Evolutionary conservation across 1,140 invertebrate genomes (phyloP).

Genomic region (Halyomorpha halys): DNA sequence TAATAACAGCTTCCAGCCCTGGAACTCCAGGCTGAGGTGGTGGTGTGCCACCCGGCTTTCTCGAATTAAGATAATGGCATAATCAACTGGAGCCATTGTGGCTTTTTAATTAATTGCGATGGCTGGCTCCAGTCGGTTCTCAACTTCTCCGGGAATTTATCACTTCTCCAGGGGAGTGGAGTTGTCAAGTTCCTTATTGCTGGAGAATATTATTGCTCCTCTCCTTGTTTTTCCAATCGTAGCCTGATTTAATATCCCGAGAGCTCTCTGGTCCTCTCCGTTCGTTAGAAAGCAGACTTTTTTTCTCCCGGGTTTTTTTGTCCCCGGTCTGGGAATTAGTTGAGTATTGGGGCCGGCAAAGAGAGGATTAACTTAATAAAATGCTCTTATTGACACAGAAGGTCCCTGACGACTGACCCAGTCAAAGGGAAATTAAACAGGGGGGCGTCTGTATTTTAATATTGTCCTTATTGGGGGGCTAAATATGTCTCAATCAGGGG

Average conservation of each 20-base stretch:
- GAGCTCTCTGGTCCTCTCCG: not conserved
- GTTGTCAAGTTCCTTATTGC: not conserved
- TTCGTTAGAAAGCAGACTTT: constrained; percentile 10
- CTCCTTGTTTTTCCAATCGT: not conserved
- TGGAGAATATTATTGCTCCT: too few species aligned
- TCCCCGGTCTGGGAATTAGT: not conserved
- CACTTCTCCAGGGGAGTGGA: not conserved
- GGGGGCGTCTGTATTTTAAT: not conserved
- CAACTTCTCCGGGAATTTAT: not conserved
- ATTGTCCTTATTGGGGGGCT: too few species aligned
- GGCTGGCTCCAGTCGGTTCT: not conserved
- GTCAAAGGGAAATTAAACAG: constrained; percentile 15
- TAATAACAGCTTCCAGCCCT: too few species aligned
- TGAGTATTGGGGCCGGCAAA: not conserved
- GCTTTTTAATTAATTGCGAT: constrained; percentile 15
- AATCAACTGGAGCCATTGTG: constrained; percentile 7
- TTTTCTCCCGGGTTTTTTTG: not conserved
- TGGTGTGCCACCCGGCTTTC: not conserved
- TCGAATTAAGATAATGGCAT: constrained; percentile 9
- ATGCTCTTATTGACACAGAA: constrained; percentile 13
- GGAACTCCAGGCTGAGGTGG: too few species aligned
- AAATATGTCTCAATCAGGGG: too few species aligned
- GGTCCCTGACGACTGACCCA: not conserved
- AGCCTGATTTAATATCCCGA: constrained; percentile 5
- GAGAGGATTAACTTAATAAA: constrained; percentile 10